These are phyloP conservation scores for Willowsia nigromaculata DNA, from an alignment of 2,888 invertebrate genomes.

Conservation along the genomic window DNA sequence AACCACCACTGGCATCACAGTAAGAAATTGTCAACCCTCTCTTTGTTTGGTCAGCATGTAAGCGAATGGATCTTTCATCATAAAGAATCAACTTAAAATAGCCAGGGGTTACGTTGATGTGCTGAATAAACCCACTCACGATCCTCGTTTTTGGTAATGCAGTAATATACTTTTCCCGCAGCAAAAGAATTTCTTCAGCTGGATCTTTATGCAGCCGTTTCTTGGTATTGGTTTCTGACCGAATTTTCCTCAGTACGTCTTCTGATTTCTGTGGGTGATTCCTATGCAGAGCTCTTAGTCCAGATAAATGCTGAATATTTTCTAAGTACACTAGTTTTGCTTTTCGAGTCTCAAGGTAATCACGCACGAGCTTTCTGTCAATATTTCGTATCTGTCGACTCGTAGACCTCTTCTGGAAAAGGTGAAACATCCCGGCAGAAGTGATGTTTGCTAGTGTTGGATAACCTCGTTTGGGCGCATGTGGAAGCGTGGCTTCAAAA, in stretches of 20 bases:
- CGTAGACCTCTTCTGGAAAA: neutral
- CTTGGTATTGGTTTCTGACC: neutral
- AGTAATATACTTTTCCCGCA: neutral
- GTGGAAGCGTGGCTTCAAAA: neutral
- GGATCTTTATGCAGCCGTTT: neutral
- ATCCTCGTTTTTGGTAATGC: neutral
- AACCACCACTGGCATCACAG: no score
- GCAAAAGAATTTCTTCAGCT: neutral
- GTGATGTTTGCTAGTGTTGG: neutral
- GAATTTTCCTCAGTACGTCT: neutral
- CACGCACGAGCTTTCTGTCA: neutral
- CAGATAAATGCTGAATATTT: neutral
- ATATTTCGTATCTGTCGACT: neutral
- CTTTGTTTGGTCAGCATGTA: neutral
- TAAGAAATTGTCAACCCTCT: neutral
- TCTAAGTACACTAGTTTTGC: neutral
- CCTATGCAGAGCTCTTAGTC: neutral
- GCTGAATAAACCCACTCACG: neutral
- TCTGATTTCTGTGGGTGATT: neutral
- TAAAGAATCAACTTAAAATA: neutral
- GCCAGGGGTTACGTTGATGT: neutral
- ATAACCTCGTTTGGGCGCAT: neutral
- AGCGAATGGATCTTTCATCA: neutral
- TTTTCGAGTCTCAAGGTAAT: neutral
- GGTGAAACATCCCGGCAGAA: neutral